Conservation (phyloP, 2,797 vertebrate species). For the Tinamus major region DNA sequence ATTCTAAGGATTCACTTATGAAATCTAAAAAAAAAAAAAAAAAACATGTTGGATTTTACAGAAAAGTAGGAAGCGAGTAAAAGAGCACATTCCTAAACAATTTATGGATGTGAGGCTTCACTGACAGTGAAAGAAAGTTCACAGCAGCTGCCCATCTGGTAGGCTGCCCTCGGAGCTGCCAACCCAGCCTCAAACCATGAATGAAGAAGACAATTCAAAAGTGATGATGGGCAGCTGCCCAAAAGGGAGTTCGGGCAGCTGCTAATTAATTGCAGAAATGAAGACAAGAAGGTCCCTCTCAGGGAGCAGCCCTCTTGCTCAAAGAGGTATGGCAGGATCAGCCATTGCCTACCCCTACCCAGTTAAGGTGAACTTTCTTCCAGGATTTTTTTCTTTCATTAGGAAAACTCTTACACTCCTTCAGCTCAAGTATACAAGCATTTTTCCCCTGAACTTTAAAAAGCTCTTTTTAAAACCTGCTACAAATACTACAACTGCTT, state of each 20-base stretch:
- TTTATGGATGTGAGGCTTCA: not conserved
- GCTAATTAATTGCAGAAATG: not conserved
- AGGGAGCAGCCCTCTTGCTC: not conserved
- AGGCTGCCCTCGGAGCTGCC: not conserved
- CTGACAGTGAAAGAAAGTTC: not conserved
- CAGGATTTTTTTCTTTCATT: not conserved
- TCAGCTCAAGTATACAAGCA: not conserved
- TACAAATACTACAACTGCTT: not conserved
- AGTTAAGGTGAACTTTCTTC: not conserved
- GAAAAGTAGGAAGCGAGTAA: not conserved
- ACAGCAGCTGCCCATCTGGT: not conserved
- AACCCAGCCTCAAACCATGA: not conserved
- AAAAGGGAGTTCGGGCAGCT: not conserved
- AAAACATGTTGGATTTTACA: not conserved
- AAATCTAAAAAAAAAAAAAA: not conserved
- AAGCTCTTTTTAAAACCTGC: not conserved
- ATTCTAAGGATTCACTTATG: not conserved
- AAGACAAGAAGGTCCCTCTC: not conserved
- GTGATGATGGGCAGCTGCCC: rapidly evolving
- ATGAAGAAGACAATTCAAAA: not conserved
- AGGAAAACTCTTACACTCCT: not conserved
- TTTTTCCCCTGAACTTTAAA: not conserved
- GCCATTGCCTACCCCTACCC: not conserved
- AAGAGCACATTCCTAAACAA: not conserved
- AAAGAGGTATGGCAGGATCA: not conserved